These are phyloP conservation scores for Ovibos moschatus DNA, from an alignment of 2,113 vertebrate species.

Conservation along the genomic window DNA sequence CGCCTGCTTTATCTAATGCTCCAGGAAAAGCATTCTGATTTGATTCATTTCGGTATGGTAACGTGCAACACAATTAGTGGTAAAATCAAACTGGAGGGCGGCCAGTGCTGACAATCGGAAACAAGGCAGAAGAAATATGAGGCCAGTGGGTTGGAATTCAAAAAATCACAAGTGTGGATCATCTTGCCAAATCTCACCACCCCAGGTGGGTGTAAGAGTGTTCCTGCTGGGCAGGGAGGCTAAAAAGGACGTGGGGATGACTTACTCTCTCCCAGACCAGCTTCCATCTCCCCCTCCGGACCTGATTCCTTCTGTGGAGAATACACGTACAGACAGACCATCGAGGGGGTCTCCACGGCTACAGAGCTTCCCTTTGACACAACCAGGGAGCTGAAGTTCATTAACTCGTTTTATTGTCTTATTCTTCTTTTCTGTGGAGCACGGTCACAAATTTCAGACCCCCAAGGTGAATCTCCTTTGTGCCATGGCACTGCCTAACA, in stretches of 20 bases:
- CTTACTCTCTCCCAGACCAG: conserved; percentile 40
- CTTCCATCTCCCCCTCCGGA: neutral
- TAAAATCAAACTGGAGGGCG: conserved; percentile 84
- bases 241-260: neutral
- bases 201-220: conserved; percentile 74
- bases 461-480: neutral
- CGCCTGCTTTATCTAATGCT: conserved; percentile 86
- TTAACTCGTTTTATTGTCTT: neutral
- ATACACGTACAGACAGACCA: fast-evolving
- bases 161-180: conserved; percentile 85
- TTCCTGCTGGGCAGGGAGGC: conserved; percentile 60
- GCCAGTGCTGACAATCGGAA: conserved; percentile 87
- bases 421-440: neutral
- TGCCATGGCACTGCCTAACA: neutral
- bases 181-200: conserved; percentile 77
- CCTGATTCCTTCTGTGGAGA: neutral
- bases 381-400: neutral
- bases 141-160: conserved; percentile 86
- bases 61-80: conserved; percentile 88
- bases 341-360: neutral
- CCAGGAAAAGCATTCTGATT: conserved; percentile 90
- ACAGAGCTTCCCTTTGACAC: conserved; percentile 19
- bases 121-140: conserved; percentile 87
- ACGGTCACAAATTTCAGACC: neutral
- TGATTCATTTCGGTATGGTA: conserved; percentile 87